These are phyloP conservation scores for Phorcus lineatus DNA, from an alignment of 2,888 invertebrate genomes.

Conservation along the genomic window DNA sequence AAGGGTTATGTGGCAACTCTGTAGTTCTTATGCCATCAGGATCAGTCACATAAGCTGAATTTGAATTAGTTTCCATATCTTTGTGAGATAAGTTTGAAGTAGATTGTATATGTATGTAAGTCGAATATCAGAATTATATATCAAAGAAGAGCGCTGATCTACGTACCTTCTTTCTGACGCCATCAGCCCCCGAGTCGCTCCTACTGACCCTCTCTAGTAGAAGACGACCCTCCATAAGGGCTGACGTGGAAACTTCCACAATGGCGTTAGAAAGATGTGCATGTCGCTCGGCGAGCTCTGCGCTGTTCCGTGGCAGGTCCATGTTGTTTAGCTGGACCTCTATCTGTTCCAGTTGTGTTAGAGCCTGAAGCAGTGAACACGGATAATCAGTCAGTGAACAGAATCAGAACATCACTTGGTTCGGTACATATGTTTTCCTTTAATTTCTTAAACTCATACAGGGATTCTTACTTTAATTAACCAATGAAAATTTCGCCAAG, in stretches of 20 bases:
- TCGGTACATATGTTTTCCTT: no score
- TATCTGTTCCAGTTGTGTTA: conserved; percentile 84
- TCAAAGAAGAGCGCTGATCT: neutral
- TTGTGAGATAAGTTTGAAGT: no score
- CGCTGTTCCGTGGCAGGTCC: conserved; percentile 81
- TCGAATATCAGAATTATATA: neutral
- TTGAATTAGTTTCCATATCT: no score
- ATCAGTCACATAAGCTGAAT: no score
- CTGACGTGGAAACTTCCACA: conserved; percentile 81
- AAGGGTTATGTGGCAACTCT: no score
- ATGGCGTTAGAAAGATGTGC: conserved; percentile 82
- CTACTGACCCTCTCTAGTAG: conserved; percentile 82
- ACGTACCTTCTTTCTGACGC: conserved; percentile 74
- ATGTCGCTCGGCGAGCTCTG: conserved; percentile 83
- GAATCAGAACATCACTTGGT: no score
- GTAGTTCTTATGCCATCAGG: no score
- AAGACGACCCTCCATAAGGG: conserved; percentile 84
- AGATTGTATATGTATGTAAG: no score
- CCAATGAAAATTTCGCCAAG: no score
- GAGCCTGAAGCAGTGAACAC: conserved; percentile 78
- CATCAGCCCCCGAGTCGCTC: conserved; percentile 81
- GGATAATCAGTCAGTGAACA: no score
- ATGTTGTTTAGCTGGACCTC: conserved; percentile 84
- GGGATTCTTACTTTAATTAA: no score
- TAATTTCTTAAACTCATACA: no score